Conservation (phyloP, 2,113 vertebrate species). For the Aleadryas rufinucha region DNA sequence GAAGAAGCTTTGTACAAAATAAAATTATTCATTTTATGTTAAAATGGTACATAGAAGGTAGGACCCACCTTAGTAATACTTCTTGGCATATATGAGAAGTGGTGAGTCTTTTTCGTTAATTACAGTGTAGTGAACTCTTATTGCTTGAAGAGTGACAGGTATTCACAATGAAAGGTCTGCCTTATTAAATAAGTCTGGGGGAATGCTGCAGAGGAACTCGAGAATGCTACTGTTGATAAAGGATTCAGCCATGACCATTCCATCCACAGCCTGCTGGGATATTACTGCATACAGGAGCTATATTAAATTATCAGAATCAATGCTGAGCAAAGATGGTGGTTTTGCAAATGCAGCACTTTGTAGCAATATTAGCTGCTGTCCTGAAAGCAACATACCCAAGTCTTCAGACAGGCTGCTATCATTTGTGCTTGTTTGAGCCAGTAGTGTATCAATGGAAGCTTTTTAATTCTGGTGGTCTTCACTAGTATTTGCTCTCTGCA, state of each 20-base stretch:
- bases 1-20: background rate
- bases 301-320: background rate
- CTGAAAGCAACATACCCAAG: background rate
- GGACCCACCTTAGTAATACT: background rate
- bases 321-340: background rate
- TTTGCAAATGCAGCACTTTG: background rate
- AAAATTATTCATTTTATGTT: background rate
- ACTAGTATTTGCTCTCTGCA: background rate
- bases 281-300: background rate
- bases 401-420: background rate
- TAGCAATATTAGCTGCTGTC: background rate
- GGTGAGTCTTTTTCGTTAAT: background rate
- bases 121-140: background rate
- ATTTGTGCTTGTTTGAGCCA: background rate
- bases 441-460: background rate
- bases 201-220: background rate
- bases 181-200: background rate
- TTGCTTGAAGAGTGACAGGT: background rate
- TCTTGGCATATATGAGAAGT: background rate
- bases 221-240: background rate
- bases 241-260: background rate
- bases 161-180: background rate
- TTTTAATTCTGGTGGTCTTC: background rate
- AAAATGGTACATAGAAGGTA: background rate
- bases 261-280: background rate